Evolutionary conservation across 2,797 vertebrate species (phyloP), one percentile per base, ranked within the genome.

Genomic region (Acrossocheilus fasciatus): DNA sequence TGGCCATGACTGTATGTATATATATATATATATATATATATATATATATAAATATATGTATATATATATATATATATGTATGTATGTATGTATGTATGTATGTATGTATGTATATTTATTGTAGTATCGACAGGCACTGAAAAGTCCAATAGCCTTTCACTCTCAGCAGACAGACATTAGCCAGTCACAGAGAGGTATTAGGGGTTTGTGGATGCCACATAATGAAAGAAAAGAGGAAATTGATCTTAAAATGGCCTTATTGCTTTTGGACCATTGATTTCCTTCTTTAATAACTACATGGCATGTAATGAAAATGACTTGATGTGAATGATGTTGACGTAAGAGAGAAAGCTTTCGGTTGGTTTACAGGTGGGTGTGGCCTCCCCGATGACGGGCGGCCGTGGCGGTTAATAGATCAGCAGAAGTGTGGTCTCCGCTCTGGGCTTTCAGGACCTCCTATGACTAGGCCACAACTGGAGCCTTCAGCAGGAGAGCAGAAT

Each of bases 401-500:
- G 36, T 76, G 72, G 73, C 47, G 82, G 79, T 41, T 77, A 77
- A 52, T 57, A 75, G 54, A 45, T 66, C 15, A 82, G 59, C 79
- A 57, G 84, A 80, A 30, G 73, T 59, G 64, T 45, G 82, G 54
- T 81, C 80, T 80, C 73, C n/a, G 47, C 81, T 90, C 75, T 70
- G 68, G 69, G 86, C 77, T 87, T 87, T 86, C 69, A 88, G 87
- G 83, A 87, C 90, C 87, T 45, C 83, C 87, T 84, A 50, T 87
- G 78, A 90, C 90, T 90, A 89, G 81, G 72, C 90, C 90, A 92
- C 92, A 88, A 91, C 85, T 88, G 92, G 89, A 92, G 91, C 70
- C 74, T 92, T 92, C 93, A 91, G 88, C 92, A 91, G 94, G 94
- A 93, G 92, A 93, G 89, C 91, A 90, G 91, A 94, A 93, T 93